Conservation (phyloP, 1,140 invertebrate genomes). For the Aphaenogaster ashmeadi region DNA sequence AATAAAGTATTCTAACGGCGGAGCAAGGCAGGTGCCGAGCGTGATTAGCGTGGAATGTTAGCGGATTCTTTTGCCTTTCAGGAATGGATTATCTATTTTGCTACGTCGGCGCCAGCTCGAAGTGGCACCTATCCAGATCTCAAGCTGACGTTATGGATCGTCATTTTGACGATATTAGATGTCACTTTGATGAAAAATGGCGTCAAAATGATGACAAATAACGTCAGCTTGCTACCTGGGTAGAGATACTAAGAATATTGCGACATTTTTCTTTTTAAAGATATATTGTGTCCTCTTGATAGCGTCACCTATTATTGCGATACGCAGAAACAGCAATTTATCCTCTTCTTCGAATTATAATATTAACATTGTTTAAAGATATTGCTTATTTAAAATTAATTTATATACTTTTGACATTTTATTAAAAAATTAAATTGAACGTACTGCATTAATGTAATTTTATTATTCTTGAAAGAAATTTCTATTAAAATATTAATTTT, state of each 20-base stretch:
- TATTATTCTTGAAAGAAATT: background rate
- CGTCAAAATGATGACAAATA: no score
- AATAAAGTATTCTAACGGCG: background rate
- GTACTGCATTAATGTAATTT: background rate
- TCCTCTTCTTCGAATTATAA: background rate
- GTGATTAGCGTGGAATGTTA: slow-evolving; percentile 38
- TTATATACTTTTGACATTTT: background rate
- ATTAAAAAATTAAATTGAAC: background rate
- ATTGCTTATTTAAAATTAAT: background rate
- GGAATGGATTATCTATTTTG: background rate
- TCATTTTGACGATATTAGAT: no score
- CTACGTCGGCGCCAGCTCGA: background rate
- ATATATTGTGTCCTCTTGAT: background rate
- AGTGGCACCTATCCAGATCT: background rate
- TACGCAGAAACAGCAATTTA: background rate
- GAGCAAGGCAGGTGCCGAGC: background rate
- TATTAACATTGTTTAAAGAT: background rate
- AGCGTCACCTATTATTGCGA: background rate
- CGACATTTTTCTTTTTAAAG: background rate
- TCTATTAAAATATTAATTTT: background rate
- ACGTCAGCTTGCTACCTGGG: no score
- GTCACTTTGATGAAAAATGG: no score
- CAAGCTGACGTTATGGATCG: no score
- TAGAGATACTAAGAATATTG: background rate
- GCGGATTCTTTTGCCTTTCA: background rate